Base-by-base conservation (phyloP, 2,113 vertebrate species). In the Martes martes region DNA sequence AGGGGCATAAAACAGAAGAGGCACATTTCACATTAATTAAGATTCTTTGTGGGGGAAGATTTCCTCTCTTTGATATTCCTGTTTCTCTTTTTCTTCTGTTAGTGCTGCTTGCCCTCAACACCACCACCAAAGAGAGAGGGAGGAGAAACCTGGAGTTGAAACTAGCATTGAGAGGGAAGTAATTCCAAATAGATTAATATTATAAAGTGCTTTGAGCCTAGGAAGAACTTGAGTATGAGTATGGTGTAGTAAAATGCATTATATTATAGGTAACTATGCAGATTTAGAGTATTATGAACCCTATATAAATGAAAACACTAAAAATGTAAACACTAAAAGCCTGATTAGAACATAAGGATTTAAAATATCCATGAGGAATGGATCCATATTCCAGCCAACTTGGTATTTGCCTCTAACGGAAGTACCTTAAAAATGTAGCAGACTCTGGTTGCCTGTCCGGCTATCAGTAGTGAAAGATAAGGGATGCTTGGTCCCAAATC, bases 31-130 rank as follows among this genome's bases (percentile, higher is more conserved):
- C 24, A 59, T 73, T 45, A 79, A 81, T 82, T 84, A 86, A 63
- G 65, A 84, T 79, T 87, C 21, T 86, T 73, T 42, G 11, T 9
- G 14, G n/a, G n/a, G 33, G 65, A 73, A 69, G 26, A 50, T 39
- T 73, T 69, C 14, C 21, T 15, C 33, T 73, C 78, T 93, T 90
- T 90, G 39, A 94, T 96, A 95, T 45, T 94, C 15, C n/a, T 63
- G 23, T 61, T 78, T 94, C 45, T 83, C 31, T 76, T 87, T 94
- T 78, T 96, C 69, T 83, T 85, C n/a, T 86, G 19, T 87, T 91
- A 79, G 31, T 78, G n/a, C 16, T 28, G 24, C 6, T 89, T 7
- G 65, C 8, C 69, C 71, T 97, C 7, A 47, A 18, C 23, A 87
- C 14, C 23, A 18, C 59, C 42, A 83, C 50, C 85, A 88, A 47